Conservation (phyloP, 1,140 invertebrate species). For the Paramacrobiotus metropolitanus region DNA sequence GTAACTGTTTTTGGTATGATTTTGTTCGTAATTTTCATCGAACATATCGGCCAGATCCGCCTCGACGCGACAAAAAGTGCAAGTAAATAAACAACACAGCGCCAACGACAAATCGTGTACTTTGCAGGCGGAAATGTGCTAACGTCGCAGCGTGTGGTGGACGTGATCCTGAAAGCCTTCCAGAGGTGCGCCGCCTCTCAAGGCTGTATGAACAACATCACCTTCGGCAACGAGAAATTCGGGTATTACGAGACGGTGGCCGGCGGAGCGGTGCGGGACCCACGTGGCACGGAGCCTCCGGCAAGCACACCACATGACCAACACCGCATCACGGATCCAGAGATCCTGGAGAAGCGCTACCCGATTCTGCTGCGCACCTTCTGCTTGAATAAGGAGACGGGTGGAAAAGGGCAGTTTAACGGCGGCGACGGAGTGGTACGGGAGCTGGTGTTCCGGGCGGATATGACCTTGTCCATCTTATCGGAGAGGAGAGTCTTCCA, state of each 20-base stretch:
- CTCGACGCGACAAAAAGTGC: too few species aligned
- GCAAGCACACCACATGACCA: conserved; percentile 98
- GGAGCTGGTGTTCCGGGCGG: conserved; percentile 61
- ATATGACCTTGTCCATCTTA: conserved; percentile 63
- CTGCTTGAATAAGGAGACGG: conserved; percentile 48
- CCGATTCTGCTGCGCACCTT: conserved; percentile 72
- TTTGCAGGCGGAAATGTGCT: conserved; percentile 94
- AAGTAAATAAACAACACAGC: too few species aligned
- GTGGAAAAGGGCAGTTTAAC: conserved; percentile 39
- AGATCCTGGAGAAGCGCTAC: conserved; percentile 69
- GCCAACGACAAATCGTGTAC: too few species aligned
- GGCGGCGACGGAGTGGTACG: conserved; percentile 80
- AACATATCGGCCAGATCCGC: too few species aligned
- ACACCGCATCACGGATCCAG: conserved; percentile 96
- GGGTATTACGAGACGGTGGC: conserved; percentile 98
- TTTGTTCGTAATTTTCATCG: too few species aligned
- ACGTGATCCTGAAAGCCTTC: conserved; percentile 83
- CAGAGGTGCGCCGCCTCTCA: conserved; percentile 76
- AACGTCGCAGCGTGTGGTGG: conserved; percentile 88
- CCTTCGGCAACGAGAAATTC: conserved; percentile 70
- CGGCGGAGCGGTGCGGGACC: conserved; percentile 91
- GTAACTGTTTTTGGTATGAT: too few species aligned
- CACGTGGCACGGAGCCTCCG: conserved; percentile 61
- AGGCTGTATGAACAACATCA: conserved; percentile 98
- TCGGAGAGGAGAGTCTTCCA: conserved; percentile 73